A percentile compares a stretch with the other conserved stretches of the same genome.
phyloP scores from a whole-genome alignment of 2,113 vertebrate species.

The Seriola quinqueradiata region DNA sequence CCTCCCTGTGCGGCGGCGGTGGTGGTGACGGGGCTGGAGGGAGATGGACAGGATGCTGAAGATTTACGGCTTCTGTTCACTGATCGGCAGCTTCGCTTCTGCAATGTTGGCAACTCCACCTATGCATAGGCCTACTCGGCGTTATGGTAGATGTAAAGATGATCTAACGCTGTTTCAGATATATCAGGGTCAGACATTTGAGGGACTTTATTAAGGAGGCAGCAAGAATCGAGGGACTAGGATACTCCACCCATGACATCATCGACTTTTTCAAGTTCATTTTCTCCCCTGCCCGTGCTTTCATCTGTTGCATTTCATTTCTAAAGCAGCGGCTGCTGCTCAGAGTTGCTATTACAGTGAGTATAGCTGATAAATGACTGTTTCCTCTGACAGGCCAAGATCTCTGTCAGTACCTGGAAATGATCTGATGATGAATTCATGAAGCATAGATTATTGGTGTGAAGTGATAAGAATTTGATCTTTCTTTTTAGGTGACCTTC shows the following conservation, averaged over 20 bases:
- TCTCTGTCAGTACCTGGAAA: neutral
- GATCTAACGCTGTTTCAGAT: neutral
- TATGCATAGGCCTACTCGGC: neutral
- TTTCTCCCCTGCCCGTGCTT: constrained; percentile 41
- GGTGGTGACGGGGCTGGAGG: constrained; percentile 35
- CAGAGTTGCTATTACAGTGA: constrained; percentile 16
- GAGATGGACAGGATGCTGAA: constrained; percentile 31
- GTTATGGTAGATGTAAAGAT: constrained; percentile 19
- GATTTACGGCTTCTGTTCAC: constrained; percentile 61
- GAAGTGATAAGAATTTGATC: neutral
- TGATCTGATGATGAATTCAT: neutral
- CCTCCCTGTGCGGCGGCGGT: constrained; percentile 68
- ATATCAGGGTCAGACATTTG: neutral
- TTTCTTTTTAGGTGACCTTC: constrained; percentile 27
- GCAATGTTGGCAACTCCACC: constrained; percentile 26
- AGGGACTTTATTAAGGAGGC: constrained; percentile 58
- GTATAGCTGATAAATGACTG: neutral
- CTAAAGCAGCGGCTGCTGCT: constrained; percentile 17
- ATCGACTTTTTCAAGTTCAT: constrained; percentile 80
- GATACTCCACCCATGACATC: constrained; percentile 82
- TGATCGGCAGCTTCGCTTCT: constrained; percentile 43
- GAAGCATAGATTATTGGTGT: neutral
- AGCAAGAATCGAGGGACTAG: constrained; percentile 45
- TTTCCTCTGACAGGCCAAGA: constrained; percentile 15
- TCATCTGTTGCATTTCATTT: constrained; percentile 76